phyloP scores from a whole-genome alignment of 2,797 vertebrate species.

The Sus cebifrons region DNA sequence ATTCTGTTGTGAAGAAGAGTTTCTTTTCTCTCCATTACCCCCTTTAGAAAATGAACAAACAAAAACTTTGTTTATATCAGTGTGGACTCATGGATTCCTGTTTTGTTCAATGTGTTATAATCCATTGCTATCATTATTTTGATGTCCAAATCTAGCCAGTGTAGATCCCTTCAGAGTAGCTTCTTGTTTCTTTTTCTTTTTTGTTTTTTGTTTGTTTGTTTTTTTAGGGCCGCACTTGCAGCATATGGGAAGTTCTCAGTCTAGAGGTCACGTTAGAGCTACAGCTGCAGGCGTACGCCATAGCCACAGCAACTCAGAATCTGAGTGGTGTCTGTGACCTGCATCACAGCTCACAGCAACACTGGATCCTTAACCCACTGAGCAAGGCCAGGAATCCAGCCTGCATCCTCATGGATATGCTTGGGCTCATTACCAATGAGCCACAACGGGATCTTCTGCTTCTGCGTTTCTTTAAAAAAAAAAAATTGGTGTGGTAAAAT shows the following conservation, averaged over 20 bases:
- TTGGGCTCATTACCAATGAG: too few species aligned
- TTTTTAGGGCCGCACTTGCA: too few species aligned
- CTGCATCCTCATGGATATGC: too few species aligned
- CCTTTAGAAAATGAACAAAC: neutral
- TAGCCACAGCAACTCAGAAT: too few species aligned
- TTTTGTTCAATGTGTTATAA: neutral
- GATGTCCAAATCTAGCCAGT: neutral
- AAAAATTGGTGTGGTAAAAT: neutral
- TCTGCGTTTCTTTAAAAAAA: neutral
- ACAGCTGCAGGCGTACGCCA: too few species aligned
- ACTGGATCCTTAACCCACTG: too few species aligned
- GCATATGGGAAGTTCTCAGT: too few species aligned
- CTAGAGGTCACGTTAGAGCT: too few species aligned
- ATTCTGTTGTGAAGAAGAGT: neutral
- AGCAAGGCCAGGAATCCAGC: too few species aligned
- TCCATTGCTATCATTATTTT: neutral
- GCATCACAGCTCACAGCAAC: too few species aligned
- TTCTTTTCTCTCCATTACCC: neutral
- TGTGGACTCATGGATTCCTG: neutral
- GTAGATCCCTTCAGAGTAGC: neutral
- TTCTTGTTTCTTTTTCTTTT: neutral
- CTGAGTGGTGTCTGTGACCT: too few species aligned
- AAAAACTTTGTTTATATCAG: neutral
- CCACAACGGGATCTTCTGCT: neutral
- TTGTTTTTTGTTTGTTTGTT: too few species aligned